Conservation (phyloP, 2,888 invertebrate species). For the Cephus runcator region DNA sequence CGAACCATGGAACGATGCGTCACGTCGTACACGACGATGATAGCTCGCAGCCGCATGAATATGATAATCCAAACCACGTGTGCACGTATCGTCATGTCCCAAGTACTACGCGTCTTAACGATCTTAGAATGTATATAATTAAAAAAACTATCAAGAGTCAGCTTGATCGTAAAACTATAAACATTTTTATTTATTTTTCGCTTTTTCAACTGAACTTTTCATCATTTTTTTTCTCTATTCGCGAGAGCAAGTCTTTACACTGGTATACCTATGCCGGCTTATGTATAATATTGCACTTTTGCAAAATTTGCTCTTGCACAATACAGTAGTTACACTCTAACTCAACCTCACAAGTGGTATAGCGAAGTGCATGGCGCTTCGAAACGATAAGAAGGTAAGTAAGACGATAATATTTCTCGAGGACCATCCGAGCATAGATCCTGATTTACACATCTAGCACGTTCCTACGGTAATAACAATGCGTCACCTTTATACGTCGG, state of each 20-base stretch:
- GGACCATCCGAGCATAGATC: slow-evolving; percentile 48
- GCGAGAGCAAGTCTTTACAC: no score
- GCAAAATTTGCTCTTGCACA: no score
- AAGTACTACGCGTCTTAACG: not conserved
- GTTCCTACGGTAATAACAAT: slow-evolving; percentile 54
- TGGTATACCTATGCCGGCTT: no score
- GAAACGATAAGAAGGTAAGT: slow-evolving; percentile 38
- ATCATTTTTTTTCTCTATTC: no score
- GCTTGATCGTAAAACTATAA: no score
- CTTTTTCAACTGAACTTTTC: no score
- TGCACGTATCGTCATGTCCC: not conserved
- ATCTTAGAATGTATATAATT: not conserved
- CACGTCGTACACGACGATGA: not conserved
- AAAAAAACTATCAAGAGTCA: no score
- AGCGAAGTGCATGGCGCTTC: slow-evolving; percentile 36
- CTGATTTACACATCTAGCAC: slow-evolving; percentile 57
- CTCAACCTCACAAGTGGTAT: slow-evolving; percentile 30
- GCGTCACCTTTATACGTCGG: slow-evolving; percentile 55
- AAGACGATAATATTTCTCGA: slow-evolving; percentile 52
- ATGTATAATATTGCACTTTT: no score
- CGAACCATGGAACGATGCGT: not conserved
- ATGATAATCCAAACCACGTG: not conserved
- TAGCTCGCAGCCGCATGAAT: not conserved
- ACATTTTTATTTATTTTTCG: no score
- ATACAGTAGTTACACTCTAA: slow-evolving; percentile 7